Percentiles rank a stretch among this genome's conserved stretches.
Conservation (phyloP, 2,888 invertebrate species). For the Linyphia triangularis region DNA sequence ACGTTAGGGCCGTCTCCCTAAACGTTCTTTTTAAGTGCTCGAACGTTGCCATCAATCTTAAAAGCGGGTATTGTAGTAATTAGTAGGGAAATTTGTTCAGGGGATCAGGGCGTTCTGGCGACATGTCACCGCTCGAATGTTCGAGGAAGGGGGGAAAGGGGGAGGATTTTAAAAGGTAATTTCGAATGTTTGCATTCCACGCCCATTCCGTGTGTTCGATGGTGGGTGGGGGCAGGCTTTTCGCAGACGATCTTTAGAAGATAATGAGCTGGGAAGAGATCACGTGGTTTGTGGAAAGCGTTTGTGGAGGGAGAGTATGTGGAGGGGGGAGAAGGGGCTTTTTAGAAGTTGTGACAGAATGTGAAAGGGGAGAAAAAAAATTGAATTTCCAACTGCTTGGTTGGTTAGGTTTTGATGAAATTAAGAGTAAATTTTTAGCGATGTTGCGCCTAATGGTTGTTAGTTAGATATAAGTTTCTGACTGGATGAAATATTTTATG, state of each 20-base stretch:
- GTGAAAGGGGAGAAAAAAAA: too few species aligned
- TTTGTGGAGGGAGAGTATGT: too few species aligned
- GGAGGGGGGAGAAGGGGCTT: too few species aligned
- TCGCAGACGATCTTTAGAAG: conserved; percentile 13
- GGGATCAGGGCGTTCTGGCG: conserved; percentile 48
- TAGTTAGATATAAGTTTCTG: too few species aligned
- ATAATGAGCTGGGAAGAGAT: conserved; percentile 33
- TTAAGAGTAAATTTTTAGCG: too few species aligned
- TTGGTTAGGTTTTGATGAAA: too few species aligned
- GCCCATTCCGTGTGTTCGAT: conserved; percentile 62
- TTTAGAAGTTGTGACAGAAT: too few species aligned
- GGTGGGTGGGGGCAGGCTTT: conserved; percentile 48
- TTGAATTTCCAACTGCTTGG: too few species aligned
- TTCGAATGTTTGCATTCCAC: conserved; percentile 71
- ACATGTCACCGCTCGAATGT: conserved; percentile 50
- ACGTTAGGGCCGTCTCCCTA: conserved; percentile 14
- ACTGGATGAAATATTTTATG: too few species aligned
- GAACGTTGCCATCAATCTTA: conserved; percentile 55
- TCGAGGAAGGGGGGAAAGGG: conserved; percentile 26
- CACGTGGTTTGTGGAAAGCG: not conserved
- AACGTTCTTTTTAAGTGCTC: conserved; percentile 56
- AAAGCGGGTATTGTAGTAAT: conserved; percentile 44
- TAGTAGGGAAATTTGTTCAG: conserved; percentile 42
- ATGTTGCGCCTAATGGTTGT: too few species aligned
- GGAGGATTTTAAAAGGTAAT: conserved; percentile 65